A percentile compares a stretch with the other conserved stretches of the same genome.
Evolutionary conservation across 2,797 vertebrate genomes (phyloP).

Genomic region (Anabacerthia variegaticeps): DNA sequence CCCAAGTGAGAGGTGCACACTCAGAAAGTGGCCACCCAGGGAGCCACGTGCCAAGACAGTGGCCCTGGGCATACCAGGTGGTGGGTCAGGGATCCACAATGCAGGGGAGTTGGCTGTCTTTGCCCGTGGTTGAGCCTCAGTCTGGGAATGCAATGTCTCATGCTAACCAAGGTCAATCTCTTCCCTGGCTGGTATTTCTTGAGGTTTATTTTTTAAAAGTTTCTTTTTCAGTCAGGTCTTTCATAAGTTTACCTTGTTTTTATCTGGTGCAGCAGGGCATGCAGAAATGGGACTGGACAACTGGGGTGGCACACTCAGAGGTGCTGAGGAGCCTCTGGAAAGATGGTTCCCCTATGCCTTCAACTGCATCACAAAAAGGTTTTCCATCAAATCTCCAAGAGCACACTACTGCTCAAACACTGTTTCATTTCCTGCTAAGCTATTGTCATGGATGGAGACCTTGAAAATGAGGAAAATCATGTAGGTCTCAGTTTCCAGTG

Average conservation of each 20-base stretch:
- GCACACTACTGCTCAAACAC: neutral
- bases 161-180: neutral
- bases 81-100: neutral
- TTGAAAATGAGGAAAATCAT: neutral
- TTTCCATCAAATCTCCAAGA: neutral
- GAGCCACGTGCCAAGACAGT: neutral
- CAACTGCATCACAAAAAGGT: neutral
- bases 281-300: accelerated
- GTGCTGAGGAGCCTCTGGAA: neutral
- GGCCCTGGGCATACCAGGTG: accelerated
- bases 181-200: neutral
- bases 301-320: neutral
- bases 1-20: neutral
- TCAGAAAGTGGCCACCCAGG: neutral
- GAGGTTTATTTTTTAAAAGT: neutral
- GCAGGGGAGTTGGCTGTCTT: neutral
- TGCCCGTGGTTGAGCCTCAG: neutral
- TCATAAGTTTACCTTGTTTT: neutral
- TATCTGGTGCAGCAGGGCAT: neutral
- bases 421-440: neutral
- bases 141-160: neutral
- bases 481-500: neutral
- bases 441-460: neutral
- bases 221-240: neutral
- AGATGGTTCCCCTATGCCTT: neutral